A percentile compares a stretch with the other conserved stretches of the same genome.
Conservation (phyloP, 2,797 vertebrate genomes). For the Sebastes kiyomatsui region DNA sequence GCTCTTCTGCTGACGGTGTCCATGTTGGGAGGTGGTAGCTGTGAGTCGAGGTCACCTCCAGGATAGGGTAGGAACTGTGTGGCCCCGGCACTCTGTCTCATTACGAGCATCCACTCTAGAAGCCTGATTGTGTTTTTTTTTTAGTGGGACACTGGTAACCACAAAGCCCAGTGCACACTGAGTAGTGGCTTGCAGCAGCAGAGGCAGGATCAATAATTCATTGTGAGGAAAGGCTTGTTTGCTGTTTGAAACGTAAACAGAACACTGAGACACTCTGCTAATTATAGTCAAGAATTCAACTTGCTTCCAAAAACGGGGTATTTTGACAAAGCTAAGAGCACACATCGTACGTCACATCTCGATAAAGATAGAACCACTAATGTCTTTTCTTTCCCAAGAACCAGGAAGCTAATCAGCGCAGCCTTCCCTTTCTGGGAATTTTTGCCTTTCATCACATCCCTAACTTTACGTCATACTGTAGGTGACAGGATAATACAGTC, state of each 20-base stretch:
- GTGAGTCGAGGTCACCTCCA: constrained; percentile 38
- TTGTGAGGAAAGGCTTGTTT: constrained; percentile 57
- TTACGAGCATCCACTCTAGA: constrained; percentile 18
- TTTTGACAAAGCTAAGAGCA: neutral
- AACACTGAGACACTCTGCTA: constrained; percentile 25
- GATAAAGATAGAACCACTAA: neutral
- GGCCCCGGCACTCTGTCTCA: neutral
- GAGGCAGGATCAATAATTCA: constrained; percentile 65
- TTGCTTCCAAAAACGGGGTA: neutral
- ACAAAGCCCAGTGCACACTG: constrained; percentile 15
- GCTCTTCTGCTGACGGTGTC: constrained; percentile 8
- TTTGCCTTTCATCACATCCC: neutral
- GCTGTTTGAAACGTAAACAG: constrained; percentile 27
- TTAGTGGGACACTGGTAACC: constrained; percentile 24
- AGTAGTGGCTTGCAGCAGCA: constrained; percentile 23
- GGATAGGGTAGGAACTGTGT: constrained; percentile 14
- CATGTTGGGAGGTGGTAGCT: constrained; percentile 26
- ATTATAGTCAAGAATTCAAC: constrained; percentile 4
- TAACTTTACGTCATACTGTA: neutral
- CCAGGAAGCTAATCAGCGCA: constrained; percentile 37
- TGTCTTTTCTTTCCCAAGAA: constrained; percentile 13
- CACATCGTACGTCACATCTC: neutral
- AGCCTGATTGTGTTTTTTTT: constrained; percentile 29
- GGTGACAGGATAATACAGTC: constrained; percentile 10
- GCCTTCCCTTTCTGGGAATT: constrained; percentile 36